Conservation (phyloP, 2,888 invertebrate species). For the Amphimallon solstitiale region DNA sequence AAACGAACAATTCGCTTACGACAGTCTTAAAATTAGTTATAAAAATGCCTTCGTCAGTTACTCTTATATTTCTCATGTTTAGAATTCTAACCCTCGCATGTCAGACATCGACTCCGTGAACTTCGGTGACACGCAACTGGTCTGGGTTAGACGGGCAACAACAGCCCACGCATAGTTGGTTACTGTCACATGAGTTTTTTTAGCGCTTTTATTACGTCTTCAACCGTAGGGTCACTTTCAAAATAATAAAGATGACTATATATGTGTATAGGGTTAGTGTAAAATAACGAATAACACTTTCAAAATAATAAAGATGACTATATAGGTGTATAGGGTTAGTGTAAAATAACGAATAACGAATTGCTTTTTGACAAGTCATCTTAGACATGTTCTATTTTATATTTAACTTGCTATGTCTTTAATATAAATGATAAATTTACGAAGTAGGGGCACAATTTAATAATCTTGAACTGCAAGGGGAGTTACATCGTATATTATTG, state of each 20-base stretch:
- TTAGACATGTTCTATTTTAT: no score
- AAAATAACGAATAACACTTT: no score
- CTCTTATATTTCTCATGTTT: constrained; percentile 6
- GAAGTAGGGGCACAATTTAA: no score
- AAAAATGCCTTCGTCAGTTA: constrained; percentile 35
- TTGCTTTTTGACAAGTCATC: no score
- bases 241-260: constrained; percentile 51
- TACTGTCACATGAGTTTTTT: constrained; percentile 56
- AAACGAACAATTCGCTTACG: constrained; percentile 4
- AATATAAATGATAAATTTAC: no score
- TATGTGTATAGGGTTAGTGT: no score
- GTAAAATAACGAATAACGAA: no score
- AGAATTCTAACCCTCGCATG: constrained; percentile 48
- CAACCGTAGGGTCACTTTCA: constrained; percentile 53
- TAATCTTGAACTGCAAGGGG: no score
- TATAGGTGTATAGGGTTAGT: no score
- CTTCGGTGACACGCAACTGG: constrained; percentile 53
- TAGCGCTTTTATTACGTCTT: not conserved
- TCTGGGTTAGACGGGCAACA: constrained; percentile 54
- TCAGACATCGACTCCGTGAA: constrained; percentile 47
- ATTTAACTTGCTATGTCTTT: no score
- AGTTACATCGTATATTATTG: no score
- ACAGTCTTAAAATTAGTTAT: constrained; percentile 19
- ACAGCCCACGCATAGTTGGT: constrained; percentile 53
- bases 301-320: no score